Evolutionary conservation across 1,140 invertebrate species (phyloP), one percentile per base, ranked within the genome.

Genomic region (Drosophila sp.): DNA sequence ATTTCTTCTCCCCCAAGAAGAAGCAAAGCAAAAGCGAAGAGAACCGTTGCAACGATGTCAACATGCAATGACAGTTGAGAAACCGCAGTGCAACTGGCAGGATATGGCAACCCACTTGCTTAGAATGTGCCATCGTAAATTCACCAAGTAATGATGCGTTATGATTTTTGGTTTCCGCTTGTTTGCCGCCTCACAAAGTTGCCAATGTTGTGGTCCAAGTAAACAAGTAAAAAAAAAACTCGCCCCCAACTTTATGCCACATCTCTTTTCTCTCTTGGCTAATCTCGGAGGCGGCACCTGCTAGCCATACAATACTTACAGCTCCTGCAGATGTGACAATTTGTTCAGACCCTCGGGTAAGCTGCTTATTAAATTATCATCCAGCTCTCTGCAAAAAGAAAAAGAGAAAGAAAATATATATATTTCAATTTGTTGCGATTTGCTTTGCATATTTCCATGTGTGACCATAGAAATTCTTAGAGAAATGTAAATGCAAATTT

Each of bases 311-410:
- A 57, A 66, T 72, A 87, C 95, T 96, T 94, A 96, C 95, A 96
- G 92, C 91, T 96, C 95, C 91, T 96, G 94, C 44, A 96, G 93
- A 71, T 93, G 93, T 25, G 93, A 93, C 76, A 96, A 93, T 92
- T 94, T 94, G 66, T 93, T 93, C 57, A 96, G 92, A 56, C 95
- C 95, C 50, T 91, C 85, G 10, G 96, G 95, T 81, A 96, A 93
- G 68, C 94, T 93, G 58, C 93, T 94, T 77, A 96, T 93, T 72
- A 94, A 92, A 93, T 96, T 96, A 92, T 96, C 95, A 92, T 96
- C 95, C 72, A 96, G 92, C 92, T 96, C 95, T 66, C 95, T 96
- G 91, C 60, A 93, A 93, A 85, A 74, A 86, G 92, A 89, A 57
- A 56, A 70, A 72, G 68, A 73, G 61, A 70, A 66, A 65, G 41